Base-by-base conservation (phyloP, 2,113 vertebrate genomes). In the Emberiza fucata region DNA sequence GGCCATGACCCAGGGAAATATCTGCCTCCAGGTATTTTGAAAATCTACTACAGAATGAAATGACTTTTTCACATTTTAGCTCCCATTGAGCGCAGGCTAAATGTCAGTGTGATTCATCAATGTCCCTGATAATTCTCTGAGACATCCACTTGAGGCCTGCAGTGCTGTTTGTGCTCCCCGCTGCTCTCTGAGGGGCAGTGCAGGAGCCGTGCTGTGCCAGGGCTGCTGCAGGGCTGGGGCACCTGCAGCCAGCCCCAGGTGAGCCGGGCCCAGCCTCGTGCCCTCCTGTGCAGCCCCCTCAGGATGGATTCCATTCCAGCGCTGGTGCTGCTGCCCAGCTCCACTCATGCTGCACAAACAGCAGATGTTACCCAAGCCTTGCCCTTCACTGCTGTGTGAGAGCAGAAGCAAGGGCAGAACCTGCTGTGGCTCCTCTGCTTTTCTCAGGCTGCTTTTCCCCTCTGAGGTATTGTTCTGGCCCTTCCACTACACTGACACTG, bases 261-360 rank as follows among this genome's bases (percentile, higher is more conserved):
- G 42, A 89, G 66, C 25, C 25, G 2, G 31, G 45, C n/a, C 11
- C 29, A 44, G 48, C 23, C 61, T 16, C 17, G 2, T 35, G 47
- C 40, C 33, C 64, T 7, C 3, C 0, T 5, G 6, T 4, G 18
- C 18, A 33, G 5, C 48, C 5, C 0, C 16, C 37, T 37, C 11
- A 2, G 87, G 6, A 7, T 11, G 57, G n/a, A 13, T 87, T 56
- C 44, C 25, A 21, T 7, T 64, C 81, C 83, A 35, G 75, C 37
- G 4, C 11, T 13, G 87, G 47, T 35, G 6, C 50, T 84, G 65
- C 39, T 56, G 44, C 64, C 86, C 83, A n/a, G 37, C 24, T 8
- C 88, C n/a, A 7, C 25, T 86, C 29, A 5, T 42, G 31, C 72
- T 28, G 56, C 16, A 45, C 31, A 72, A 59, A 42, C 12, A 76